Conservation (phyloP, 2,113 vertebrate species). For the Hippocampus abdominalis region DNA sequence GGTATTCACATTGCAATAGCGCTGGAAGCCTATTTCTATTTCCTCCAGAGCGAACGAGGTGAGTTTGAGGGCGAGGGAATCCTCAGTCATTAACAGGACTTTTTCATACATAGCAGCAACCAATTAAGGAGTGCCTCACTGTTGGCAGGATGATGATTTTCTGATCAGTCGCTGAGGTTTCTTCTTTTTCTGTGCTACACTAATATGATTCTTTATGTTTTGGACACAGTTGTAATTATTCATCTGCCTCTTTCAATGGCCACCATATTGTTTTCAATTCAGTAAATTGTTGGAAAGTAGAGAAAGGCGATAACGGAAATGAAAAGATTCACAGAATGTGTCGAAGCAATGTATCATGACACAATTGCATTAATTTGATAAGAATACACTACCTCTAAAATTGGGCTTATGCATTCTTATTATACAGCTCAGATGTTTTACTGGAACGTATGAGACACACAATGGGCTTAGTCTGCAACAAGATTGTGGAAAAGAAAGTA, state of each 20-base stretch:
- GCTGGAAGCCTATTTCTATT: not conserved
- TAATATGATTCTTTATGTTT: constrained; percentile 29
- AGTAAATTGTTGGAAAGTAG: constrained; percentile 35
- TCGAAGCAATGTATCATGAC: constrained; percentile 2
- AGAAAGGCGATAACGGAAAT: constrained; percentile 2
- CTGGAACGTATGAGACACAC: not conserved
- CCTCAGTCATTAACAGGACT: constrained; percentile 36
- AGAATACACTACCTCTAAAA: not conserved
- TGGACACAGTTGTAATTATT: constrained; percentile 26
- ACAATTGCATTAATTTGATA: not conserved
- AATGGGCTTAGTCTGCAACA: not conserved
- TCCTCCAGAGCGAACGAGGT: constrained; percentile 27
- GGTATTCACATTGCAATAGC: not conserved
- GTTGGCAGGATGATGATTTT: constrained; percentile 16
- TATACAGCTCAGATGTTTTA: not conserved
- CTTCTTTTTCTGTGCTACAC: constrained; percentile 12
- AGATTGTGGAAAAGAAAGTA: not conserved
- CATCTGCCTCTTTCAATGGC: constrained; percentile 34
- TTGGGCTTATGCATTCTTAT: not conserved
- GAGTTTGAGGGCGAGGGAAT: constrained; percentile 46
- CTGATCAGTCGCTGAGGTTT: not conserved
- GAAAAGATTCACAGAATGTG: not conserved
- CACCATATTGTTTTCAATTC: constrained; percentile 29
- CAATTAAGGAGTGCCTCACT: constrained; percentile 23
- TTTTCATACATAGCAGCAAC: constrained; percentile 28